Conservation (phyloP, 1,140 invertebrate genomes). For the Steinernema feltiae region DNA sequence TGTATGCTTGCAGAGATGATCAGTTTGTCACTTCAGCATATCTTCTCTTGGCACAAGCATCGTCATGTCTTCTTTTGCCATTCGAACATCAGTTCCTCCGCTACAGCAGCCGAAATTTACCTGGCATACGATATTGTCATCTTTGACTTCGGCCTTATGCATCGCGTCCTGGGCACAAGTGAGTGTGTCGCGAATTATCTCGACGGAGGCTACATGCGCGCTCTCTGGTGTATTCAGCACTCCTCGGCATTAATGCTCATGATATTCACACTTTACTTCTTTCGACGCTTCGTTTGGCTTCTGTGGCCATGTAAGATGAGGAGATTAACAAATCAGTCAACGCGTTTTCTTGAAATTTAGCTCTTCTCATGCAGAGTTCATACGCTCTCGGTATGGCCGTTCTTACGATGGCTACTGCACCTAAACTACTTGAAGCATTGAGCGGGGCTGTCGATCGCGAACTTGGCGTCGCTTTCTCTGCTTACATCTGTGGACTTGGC, state of each 20-base stretch:
- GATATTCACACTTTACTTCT: conserved; percentile 34
- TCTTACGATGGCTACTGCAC: conserved; percentile 51
- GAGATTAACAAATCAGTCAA: conserved; percentile 14
- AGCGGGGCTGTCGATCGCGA: conserved; percentile 35
- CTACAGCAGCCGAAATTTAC: conserved; percentile 35
- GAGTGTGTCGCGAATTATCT: conserved; percentile 55
- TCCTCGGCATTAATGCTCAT: conserved; percentile 37
- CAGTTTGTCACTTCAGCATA: conserved; percentile 43
- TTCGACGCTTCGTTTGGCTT: conserved; percentile 44
- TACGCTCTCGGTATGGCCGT: conserved; percentile 50
- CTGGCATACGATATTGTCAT: conserved; percentile 53
- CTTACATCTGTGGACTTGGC: conserved; percentile 41
- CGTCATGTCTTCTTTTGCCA: conserved; percentile 46
- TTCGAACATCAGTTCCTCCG: conserved; percentile 39
- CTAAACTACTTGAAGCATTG: conserved; percentile 45
- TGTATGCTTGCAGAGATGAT: too few relatives aligned
- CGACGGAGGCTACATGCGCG: conserved; percentile 53
- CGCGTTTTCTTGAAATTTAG: conserved; percentile 30
- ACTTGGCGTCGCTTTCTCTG: conserved; percentile 31
- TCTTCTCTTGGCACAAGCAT: conserved; percentile 43
- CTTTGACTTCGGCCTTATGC: conserved; percentile 53
- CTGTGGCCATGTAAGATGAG: conserved; percentile 45
- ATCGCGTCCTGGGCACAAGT: conserved; percentile 46
- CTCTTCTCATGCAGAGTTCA: conserved; percentile 53
- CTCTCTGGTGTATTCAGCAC: conserved; percentile 47